phyloP scores from a whole-genome alignment of 2,888 invertebrate species.

The Dysmachus trigonus region DNA sequence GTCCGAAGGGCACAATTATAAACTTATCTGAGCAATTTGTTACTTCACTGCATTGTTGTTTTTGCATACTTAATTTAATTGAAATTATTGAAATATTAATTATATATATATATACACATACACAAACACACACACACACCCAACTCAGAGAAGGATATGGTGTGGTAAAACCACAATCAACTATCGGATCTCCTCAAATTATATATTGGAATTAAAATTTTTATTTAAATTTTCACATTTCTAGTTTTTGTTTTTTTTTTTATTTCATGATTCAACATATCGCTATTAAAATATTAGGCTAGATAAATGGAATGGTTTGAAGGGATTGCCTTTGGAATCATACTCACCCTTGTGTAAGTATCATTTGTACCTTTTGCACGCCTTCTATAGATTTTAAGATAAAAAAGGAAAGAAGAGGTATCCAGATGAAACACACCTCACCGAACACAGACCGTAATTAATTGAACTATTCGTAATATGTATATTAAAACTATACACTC shows the following conservation, averaged over 20 bases:
- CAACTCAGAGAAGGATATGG: slow-evolving; percentile 4
- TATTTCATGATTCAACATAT: slow-evolving; percentile 10
- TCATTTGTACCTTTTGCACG: slow-evolving; percentile 27
- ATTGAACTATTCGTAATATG: background rate
- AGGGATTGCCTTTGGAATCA: background rate
- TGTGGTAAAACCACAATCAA: background rate
- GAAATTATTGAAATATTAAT: background rate
- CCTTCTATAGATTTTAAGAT: slow-evolving; percentile 7
- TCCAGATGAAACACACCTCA: background rate
- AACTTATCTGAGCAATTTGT: slow-evolving; percentile 35
- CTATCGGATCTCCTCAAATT: slow-evolving; percentile 21
- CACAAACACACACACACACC: background rate
- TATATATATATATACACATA: background rate
- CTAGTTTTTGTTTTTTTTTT: slow-evolving; percentile 4
- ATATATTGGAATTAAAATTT: slow-evolving; percentile 31
- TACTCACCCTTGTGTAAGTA: background rate
- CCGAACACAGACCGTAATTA: background rate
- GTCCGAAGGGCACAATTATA: slow-evolving; percentile 44
- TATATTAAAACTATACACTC: background rate
- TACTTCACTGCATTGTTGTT: slow-evolving; percentile 27
- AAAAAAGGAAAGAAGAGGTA: background rate
- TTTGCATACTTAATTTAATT: slow-evolving; percentile 21
- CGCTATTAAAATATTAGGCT: background rate
- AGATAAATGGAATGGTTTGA: background rate
- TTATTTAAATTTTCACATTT: slow-evolving; percentile 12